A percentile compares a stretch with the other conserved stretches of the same genome.
Evolutionary conservation across 2,797 vertebrate genomes (phyloP).

Genomic region (Brachyrhaphis roseni): DNA sequence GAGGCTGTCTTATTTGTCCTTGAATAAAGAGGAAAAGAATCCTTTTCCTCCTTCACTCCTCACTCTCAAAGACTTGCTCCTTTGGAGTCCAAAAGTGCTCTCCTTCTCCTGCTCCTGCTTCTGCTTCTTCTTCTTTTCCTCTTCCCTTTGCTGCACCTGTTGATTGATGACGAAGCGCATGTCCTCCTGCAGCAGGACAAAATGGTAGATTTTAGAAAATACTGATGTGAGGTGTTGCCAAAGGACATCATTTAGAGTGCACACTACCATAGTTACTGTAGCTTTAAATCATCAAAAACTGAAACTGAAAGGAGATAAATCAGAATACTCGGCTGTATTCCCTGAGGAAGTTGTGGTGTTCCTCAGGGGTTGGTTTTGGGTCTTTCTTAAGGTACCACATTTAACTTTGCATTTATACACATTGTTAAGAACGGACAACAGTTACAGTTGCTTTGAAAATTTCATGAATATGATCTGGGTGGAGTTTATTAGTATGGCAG

Average conservation of each 20-base stretch:
- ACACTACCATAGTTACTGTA: not conserved
- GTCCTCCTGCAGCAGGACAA: slow-evolving; percentile 77
- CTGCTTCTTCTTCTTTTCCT: slow-evolving; percentile 46
- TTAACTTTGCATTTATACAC: not conserved
- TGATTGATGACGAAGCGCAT: slow-evolving; percentile 83
- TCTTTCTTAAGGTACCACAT: not conserved
- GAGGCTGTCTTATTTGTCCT: slow-evolving; percentile 61
- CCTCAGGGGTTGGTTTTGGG: not conserved
- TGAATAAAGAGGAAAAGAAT: slow-evolving; percentile 83
- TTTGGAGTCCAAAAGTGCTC: slow-evolving; percentile 59
- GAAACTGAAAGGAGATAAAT: not conserved
- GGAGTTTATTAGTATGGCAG: not conserved
- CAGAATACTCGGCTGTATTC: not conserved
- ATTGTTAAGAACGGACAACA: not conserved
- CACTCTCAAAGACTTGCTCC: slow-evolving; percentile 79
- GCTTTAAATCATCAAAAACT: not conserved
- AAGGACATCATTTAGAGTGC: too few species aligned
- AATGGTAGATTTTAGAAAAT: not conserved
- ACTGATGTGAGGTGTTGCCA: not conserved
- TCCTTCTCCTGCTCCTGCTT: slow-evolving; percentile 45
- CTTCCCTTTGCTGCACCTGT: slow-evolving; percentile 77
- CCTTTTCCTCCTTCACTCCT: slow-evolving; percentile 75
- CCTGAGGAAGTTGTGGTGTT: not conserved
- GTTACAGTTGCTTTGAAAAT: not conserved
- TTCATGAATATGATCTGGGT: not conserved